Base-by-base conservation (phyloP, 2,113 vertebrate species). In the Suricata suricatta region DNA sequence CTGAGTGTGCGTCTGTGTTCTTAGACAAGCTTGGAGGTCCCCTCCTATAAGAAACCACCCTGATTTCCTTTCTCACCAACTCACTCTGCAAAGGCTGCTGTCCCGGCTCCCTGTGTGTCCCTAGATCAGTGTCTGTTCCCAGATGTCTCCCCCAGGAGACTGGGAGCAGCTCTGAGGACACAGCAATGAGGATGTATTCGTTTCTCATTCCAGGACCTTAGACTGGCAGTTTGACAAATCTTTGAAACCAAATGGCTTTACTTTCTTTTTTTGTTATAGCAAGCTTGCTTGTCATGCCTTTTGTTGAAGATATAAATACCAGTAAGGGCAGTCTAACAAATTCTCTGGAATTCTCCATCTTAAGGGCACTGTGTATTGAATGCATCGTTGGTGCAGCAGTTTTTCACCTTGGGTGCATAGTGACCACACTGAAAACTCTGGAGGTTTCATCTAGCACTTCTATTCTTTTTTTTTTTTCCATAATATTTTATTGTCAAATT, bases 331-430 rank as follows among this genome's bases (percentile, higher is more conserved):
- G 71, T 41, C 2, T 16, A 8, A 63, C 2, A 17, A 15, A 38
- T 29, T 50, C 11, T 12, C 31, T 31, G 44, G 68, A 9, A 47
- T 12, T 17, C 57, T 15, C 52, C 11, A 3, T 25, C 29, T 0
- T 0, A 0, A 35, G n/a, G 21, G 27, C 17, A 31, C 1, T 2
- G 1, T 76, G 9, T 72, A 31, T 76, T 76, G 84, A 11, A 0
- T 76, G 1, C 47, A 12, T 77, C 3, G 66, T 90, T 41, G 52
- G 27, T 7, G 1, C 14, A 29, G 7, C 2, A 7, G 2, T 33
- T 54, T 63, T 21, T 54, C 35, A 12, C 19, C 54, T 23, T 1
- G 29, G 21, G 17, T n/a, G 41, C 3, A 0, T 7, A 2, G n/a
- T 17, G n/a, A 21, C 50, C 3, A 1, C 6, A 11, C 23, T 47